phyloP scores from a whole-genome alignment of 2,888 invertebrate genomes.

The Congeria kusceri region DNA sequence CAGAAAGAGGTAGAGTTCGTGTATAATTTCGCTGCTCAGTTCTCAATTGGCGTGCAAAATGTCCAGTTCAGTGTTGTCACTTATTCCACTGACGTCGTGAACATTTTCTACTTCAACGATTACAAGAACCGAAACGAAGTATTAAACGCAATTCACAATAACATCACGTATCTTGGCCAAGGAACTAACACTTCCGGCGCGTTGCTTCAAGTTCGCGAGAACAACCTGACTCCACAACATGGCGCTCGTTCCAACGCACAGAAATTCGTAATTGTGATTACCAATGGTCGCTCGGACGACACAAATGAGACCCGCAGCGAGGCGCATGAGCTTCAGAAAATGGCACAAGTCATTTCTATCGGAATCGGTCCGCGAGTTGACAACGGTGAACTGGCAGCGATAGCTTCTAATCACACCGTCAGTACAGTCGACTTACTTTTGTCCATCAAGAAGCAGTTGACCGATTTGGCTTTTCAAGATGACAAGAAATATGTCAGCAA shows the following conservation, averaged over 20 bases:
- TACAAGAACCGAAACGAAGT: slow-evolving; percentile 51
- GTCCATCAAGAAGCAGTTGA: slow-evolving; percentile 56
- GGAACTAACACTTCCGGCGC: slow-evolving; percentile 70
- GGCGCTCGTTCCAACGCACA: slow-evolving; percentile 57
- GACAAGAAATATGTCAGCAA: too few relatives aligned
- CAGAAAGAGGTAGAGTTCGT: slow-evolving; percentile 65
- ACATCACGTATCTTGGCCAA: slow-evolving; percentile 59
- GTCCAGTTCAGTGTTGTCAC: slow-evolving; percentile 66
- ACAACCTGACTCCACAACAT: slow-evolving; percentile 46
- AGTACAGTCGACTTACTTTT: slow-evolving; percentile 57
- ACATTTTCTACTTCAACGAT: slow-evolving; percentile 65
- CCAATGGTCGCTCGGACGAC: slow-evolving; percentile 65
- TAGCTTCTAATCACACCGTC: slow-evolving; percentile 50
- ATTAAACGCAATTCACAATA: slow-evolving; percentile 63
- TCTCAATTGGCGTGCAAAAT: slow-evolving; percentile 57
- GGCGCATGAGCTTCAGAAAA: slow-evolving; percentile 45
- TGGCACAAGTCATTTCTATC: slow-evolving; percentile 58
- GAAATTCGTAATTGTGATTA: slow-evolving; percentile 74
- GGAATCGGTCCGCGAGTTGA: slow-evolving; percentile 65
- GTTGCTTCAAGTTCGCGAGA: slow-evolving; percentile 53
- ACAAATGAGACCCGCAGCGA: slow-evolving; percentile 53
- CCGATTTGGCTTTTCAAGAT: slow-evolving; percentile 56
- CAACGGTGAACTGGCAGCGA: slow-evolving; percentile 46
- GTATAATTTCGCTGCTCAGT: slow-evolving; percentile 58
- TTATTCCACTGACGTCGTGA: slow-evolving; percentile 54